Base-by-base conservation (phyloP, 92 coral and sea anemone species). In the Heliopora coerulea region DNA sequence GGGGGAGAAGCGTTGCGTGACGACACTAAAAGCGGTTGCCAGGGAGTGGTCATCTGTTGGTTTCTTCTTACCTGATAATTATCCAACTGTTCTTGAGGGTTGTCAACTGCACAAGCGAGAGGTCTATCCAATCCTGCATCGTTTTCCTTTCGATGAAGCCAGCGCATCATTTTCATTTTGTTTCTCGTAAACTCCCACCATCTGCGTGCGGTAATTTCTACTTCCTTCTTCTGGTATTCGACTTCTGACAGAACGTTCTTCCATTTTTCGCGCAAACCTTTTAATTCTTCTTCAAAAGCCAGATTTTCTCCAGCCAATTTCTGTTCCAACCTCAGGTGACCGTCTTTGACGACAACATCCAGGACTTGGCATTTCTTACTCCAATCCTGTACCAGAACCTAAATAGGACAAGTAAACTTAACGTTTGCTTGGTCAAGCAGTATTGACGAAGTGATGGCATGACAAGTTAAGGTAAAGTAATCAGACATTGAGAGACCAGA, bases 101-200 rank as follows among this genome's bases (percentile, higher is more conserved):
- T 88, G 65, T 86, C 96, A 61, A 95, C 65, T 44, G 79, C 78
- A 37, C 80, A 82, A 37, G 89, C 84, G 27, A 86, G 57, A 23
- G 88, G 59, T 31, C 83, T 75, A 30, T 79, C 84, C 56, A 90
- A 65, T 25, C 89, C 96, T 3, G 96, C 96, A 57, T 95, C 99
- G 17, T 67, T 84, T 44, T 95, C 96, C 57, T 95, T 95, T 68
- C 89, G 88, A 64, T 90, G 88, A 48, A 95, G 81, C 99, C 99
- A 95, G 8, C 99, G 96, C 52, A 95, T 80, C 99, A 95, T 95
- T 82, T 95, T 95, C 82, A 95, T 80, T 49, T 95, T 95, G 64
- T 95, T 95, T 41, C 99, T 82, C 32, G 99, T 95, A 79, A 95
- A 95, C 59, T 95, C 99, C 99, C 99, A 95, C 99, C 99, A 95